Percentiles rank a stretch among this genome's conserved stretches.
Conservation (phyloP, 2,888 invertebrate genomes). For the Drosophila tanythrix region DNA sequence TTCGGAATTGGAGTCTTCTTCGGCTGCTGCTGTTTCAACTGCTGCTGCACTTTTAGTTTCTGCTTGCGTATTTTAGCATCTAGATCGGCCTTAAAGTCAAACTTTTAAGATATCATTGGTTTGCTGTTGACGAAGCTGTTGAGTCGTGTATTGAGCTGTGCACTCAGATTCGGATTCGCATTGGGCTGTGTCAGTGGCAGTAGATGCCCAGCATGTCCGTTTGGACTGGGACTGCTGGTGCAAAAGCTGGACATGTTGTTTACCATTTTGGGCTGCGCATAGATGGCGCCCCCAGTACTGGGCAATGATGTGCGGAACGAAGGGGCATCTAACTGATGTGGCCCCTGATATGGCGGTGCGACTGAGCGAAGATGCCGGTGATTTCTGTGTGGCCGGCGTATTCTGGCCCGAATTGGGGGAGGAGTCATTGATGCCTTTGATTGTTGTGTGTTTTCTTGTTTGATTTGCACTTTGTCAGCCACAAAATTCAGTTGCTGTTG, state of each 20-base stretch:
- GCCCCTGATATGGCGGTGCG: constrained; percentile 90
- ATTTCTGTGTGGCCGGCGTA: constrained; percentile 84
- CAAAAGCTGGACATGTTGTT: no score
- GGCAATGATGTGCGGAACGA: no score
- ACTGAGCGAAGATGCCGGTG: constrained; percentile 86
- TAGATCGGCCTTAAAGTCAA: constrained; percentile 82
- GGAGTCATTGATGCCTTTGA: no score
- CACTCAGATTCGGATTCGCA: no score
- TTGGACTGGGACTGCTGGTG: no score
- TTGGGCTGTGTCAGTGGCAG: constrained; percentile 18
- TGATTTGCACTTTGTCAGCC: no score
- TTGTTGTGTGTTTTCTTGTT: no score
- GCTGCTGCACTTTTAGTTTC: constrained; percentile 79
- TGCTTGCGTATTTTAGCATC: constrained; percentile 82
- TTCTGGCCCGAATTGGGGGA: constrained; percentile 72
- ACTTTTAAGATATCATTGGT: constrained; percentile 69
- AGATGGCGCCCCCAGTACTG: no score
- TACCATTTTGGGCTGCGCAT: no score
- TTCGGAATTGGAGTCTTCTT: constrained; percentile 82
- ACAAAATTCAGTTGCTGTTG: no score
- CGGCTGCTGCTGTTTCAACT: constrained; percentile 79
- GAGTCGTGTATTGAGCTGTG: no score
- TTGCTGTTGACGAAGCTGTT: constrained; percentile 53
- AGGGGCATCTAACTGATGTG: no score
- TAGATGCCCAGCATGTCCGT: constrained; percentile 84